Base-by-base conservation (phyloP, 2,113 vertebrate species). In the Lanius ludovicianus region DNA sequence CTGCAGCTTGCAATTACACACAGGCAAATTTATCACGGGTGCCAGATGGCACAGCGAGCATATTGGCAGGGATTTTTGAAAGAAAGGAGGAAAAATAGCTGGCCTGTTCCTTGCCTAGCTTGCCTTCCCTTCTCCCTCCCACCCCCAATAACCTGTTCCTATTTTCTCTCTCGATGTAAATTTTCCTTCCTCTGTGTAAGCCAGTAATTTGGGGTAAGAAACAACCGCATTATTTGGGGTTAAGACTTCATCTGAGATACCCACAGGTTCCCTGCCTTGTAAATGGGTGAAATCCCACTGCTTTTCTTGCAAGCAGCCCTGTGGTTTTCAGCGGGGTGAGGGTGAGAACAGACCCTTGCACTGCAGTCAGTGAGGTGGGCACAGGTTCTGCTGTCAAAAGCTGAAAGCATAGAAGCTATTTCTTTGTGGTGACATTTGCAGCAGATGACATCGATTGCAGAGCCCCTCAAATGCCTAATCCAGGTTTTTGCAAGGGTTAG, bases 1-100 rank as follows among this genome's bases (percentile, higher is more conserved):
- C 94, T 94, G 95, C 91, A 87, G 87, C 87, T 97, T 96, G 97
- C 96, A 92, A 76, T 96, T 96, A 95, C 93, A 95, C 80, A 76
- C 33, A 86, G 85, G 91, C 81, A 91, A 80, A 96, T 97, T 96
- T 97, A 97, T 96, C 89, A 87, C 27, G 6, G 90, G 78, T 97
- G 96, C 94, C 95, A 95, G 96, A 96, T 78, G 93, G 94, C 96
- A 97, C 90, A 96, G 89, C 57, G 33, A 95, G 89, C 30, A 52
- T 74, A 87, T 85, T 97, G 97, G 95, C 96, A 91, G 46, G 80
- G 71, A 92, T 89, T 97, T 93, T 74, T 77, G 78, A 94, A 70
- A 94, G 90, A 95, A 95, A 96, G 86, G 88, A 87, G 91, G 89
- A 94, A 95, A 97, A 91, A 96, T 97, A 95, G 63, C 83, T 91